Evolutionary conservation across 2,888 invertebrate species (phyloP).

Genomic region (Danaus chrysippus): DNA sequence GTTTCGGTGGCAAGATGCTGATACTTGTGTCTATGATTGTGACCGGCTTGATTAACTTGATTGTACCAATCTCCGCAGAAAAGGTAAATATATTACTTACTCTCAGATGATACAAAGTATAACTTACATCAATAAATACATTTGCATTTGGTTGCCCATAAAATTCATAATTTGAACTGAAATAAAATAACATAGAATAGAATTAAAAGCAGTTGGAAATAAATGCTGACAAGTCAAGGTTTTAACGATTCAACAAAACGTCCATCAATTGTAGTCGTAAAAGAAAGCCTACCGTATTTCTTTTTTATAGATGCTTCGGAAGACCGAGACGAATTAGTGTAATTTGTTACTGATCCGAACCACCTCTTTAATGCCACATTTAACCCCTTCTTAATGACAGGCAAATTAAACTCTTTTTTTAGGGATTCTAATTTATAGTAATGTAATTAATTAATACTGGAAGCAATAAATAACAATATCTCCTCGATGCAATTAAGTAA

Average conservation of each 20-base stretch:
- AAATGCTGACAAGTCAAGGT: conserved; percentile 1
- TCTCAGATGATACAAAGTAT: background rate
- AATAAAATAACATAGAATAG: background rate
- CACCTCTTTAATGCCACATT: conserved; percentile 14
- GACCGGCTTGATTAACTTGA: conserved; percentile 58
- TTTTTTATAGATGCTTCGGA: conserved; percentile 28
- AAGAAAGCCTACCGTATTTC: conserved; percentile 18
- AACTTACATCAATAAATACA: background rate
- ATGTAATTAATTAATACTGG: background rate
- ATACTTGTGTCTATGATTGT: conserved; percentile 64
- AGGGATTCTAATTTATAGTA: background rate
- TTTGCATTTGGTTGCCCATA: background rate
- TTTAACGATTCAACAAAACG: conserved; percentile 10
- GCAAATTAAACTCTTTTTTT: conserved; percentile 4
- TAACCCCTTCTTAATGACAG: conserved; percentile 6
- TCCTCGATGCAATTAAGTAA: background rate
- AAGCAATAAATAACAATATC: background rate
- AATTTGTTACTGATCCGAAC: conserved; percentile 29
- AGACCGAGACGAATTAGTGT: conserved; percentile 31
- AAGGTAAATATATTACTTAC: conserved; percentile 41
- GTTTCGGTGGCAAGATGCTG: conserved; percentile 87
- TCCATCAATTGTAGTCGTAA: conserved; percentile 19
- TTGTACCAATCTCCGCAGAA: conserved; percentile 58
- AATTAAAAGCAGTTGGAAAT: background rate
- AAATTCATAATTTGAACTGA: background rate